Base-by-base conservation (phyloP, 2,888 invertebrate genomes). In the Azorinus chamasolen region DNA sequence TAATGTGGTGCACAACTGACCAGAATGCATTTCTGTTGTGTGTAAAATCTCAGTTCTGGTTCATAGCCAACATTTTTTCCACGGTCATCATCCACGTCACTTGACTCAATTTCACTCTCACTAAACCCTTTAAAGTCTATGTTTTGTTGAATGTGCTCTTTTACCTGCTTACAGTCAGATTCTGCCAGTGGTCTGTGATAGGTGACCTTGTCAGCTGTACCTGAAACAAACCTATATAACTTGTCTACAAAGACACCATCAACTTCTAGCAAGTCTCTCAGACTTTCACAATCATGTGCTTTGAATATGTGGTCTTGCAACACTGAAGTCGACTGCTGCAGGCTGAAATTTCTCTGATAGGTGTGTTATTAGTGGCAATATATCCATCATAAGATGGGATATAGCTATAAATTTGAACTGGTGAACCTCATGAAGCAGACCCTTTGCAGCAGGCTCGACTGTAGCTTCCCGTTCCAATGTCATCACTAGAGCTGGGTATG, bases 361-460 rank as follows among this genome's bases (percentile, higher is more conserved):
- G 8, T 61, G 51, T 2, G 51, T 45, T 10, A 76, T 45, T 24
- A 74, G 65, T 18, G 83, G 79, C 3, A 76, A 48, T 12, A 80
- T 64, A 43, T 83, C 80, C 78, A 83, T 71, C 43, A 83, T 24
- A 43, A 83, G 18, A 48, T 83, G 83, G 8, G 71, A 71, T 12
- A 74, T 46, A 1, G 77, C 73, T 41, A 79, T 70, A 22, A 75
- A 83, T 18, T 25, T 57, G 43, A 18, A 83, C 63, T 80, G 80
- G 6, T n/a, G 20, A 4, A 80, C 72, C 46, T 83, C 71, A 53
- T 58, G 27, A 1, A 54, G 46, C n/a, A 75, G 61, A 12, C 83
- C 76, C 51, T 69, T 78, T 1, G 78, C 78, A 39, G 54, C 41
- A 3, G 72, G 18, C n/a, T 80, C 57, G 12, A 25, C 22, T 10